A percentile compares a stretch with the other conserved stretches of the same genome.
These are phyloP conservation scores for Pithys albifrons DNA, from an alignment of 2,113 vertebrate species.

Conservation along the genomic window DNA sequence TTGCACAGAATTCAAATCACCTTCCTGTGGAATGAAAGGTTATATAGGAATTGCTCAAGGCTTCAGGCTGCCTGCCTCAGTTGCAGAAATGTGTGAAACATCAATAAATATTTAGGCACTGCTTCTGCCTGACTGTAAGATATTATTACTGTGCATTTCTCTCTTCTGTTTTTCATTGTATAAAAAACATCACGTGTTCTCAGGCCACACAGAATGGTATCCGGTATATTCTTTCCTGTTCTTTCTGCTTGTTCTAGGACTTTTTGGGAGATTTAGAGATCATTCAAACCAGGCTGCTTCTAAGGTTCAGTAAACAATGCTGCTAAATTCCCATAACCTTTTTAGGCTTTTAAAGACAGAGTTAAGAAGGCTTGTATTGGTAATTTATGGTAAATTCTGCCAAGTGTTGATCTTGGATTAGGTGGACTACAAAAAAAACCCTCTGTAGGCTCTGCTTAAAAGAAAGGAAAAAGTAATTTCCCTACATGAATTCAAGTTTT, in stretches of 20 bases:
- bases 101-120: background rate
- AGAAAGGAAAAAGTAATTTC: background rate
- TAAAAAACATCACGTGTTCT: background rate
- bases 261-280: background rate
- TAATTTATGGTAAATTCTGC: background rate
- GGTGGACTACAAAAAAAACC: background rate
- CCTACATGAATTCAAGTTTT: background rate
- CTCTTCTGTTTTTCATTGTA: background rate
- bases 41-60: background rate
- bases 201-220: background rate
- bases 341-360: background rate
- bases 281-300: background rate
- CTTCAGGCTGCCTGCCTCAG: background rate
- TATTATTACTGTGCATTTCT: background rate
- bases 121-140: background rate
- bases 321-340: background rate
- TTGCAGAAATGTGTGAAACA: background rate
- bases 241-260: background rate
- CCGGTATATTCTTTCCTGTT: background rate
- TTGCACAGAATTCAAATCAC: background rate
- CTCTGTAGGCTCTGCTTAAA: background rate
- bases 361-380: background rate
- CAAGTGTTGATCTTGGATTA: background rate
- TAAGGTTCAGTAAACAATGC: background rate
- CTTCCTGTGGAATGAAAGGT: background rate